Evolutionary conservation across 2,797 vertebrate species (phyloP).

Genomic region (Oreochromis mossambicus): DNA sequence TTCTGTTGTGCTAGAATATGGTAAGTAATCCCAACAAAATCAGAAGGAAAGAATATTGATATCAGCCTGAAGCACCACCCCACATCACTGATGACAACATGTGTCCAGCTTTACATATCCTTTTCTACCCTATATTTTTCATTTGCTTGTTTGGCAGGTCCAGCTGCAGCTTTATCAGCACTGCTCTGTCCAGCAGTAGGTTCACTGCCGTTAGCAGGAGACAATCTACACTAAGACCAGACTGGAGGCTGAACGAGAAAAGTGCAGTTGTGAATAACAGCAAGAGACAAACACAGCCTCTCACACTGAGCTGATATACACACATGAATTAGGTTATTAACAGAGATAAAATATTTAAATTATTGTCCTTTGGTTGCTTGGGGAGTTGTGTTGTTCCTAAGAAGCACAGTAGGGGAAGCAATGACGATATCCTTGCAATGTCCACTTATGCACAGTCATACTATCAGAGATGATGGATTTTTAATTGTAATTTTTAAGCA

Average conservation of each 20-base stretch:
- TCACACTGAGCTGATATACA: neutral
- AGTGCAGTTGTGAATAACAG: neutral
- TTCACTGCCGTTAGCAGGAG: neutral
- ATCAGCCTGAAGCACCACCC: neutral
- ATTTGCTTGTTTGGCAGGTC: neutral
- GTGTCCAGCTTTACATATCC: neutral
- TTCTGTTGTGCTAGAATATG: neutral
- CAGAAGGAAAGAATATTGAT: neutral
- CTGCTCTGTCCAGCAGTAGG: neutral
- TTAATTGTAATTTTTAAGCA: neutral
- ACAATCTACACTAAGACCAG: neutral
- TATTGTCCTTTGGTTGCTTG: neutral
- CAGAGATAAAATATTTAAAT: neutral
- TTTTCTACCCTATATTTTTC: neutral
- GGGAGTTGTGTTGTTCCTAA: neutral
- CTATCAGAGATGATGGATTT: neutral
- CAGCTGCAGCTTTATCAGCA: neutral
- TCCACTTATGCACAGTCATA: fast-evolving
- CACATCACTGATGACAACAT: fast-evolving
- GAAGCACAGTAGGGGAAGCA: neutral
- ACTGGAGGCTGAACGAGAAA: neutral
- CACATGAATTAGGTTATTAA: neutral
- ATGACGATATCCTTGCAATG: neutral
- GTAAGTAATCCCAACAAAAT: neutral
- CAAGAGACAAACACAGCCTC: neutral